Evolutionary conservation across 2,797 vertebrate species (phyloP), one percentile per base, ranked within the genome.

Genomic region (Melanotaenia nigrans): DNA sequence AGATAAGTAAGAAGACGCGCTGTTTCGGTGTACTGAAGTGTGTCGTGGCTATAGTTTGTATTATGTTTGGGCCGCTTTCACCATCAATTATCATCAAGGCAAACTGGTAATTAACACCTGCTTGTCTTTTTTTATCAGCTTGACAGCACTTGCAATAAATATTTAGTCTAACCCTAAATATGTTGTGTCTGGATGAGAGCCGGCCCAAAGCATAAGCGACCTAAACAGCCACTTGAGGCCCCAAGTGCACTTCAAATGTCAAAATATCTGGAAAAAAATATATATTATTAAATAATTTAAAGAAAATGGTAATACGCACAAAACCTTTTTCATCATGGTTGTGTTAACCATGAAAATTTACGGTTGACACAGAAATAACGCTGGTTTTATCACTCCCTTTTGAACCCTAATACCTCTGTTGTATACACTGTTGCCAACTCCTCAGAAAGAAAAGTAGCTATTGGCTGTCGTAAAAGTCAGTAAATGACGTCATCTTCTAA

Each of bases 1-100:
- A 65, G 53, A 72, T 67, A 74, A 78, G 45, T 40, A 75, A 71
- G 57, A 6, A 8, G 0, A 73, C 8, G 6, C n/a, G 45, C 8
- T 49, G 45, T 22, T 49, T 73, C 65, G 24, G 12, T 22, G 20
- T n/a, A 12, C 3, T 9, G 1, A 57, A 32, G 8, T 45, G 28
- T 65, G 56, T 16, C 47, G 36, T 55, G 22, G 13, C 22, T 58
- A 18, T 0, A 8, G 14, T 16, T 3, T 13, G 53, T 69, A 70
- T 64, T 16, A 68, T 82, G 59, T 25, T 10, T 47, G 1, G 5
- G 25, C 47, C 61, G 55, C 22, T 51, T 57, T 60, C 54, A 71
- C 8, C 20, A 51, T 61, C 51, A 49, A 25, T 8, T 32, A 60
- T 2, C 20, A 32, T 65, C 66, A 60, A 45, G 40, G 20, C 11